These are phyloP conservation scores for Panthera leo DNA, from an alignment of 2,113 vertebrate species.

Conservation along the genomic window DNA sequence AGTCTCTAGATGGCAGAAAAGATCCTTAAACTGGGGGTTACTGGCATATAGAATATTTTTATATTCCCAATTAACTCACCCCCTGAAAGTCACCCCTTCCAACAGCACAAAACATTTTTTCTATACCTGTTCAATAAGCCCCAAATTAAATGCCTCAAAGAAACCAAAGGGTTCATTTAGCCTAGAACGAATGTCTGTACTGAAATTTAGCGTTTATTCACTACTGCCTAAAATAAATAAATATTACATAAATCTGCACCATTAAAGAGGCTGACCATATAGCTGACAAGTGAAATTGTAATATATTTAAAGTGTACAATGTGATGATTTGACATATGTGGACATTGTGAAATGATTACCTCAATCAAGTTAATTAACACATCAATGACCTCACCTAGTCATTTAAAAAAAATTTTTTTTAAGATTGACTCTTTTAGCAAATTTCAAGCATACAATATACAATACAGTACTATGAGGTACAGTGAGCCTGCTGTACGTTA, in stretches of 20 bases:
- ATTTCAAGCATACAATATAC: neutral
- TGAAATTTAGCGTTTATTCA: neutral
- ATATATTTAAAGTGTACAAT: neutral
- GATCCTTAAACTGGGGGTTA: neutral
- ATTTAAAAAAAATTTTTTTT: neutral
- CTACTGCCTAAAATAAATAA: neutral
- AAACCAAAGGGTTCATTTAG: slow-evolving; percentile 11
- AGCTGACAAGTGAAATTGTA: neutral
- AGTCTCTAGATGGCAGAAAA: slow-evolving; percentile 83
- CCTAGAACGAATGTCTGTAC: neutral
- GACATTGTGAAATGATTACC: neutral
- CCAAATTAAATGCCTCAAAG: slow-evolving; percentile 51
- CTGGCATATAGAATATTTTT: neutral
- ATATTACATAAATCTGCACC: neutral
- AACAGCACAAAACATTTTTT: slow-evolving; percentile 4
- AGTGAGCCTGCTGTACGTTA: neutral
- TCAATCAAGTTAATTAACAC: neutral
- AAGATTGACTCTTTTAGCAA: neutral
- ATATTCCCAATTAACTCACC: neutral
- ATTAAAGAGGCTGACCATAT: neutral
- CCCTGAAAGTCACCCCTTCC: neutral
- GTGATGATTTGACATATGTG: neutral
- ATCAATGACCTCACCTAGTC: neutral
- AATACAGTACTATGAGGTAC: neutral
- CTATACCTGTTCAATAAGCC: neutral